These are phyloP conservation scores for Leptothorax acervorum DNA, from an alignment of 2,888 invertebrate genomes.

Conservation along the genomic window DNA sequence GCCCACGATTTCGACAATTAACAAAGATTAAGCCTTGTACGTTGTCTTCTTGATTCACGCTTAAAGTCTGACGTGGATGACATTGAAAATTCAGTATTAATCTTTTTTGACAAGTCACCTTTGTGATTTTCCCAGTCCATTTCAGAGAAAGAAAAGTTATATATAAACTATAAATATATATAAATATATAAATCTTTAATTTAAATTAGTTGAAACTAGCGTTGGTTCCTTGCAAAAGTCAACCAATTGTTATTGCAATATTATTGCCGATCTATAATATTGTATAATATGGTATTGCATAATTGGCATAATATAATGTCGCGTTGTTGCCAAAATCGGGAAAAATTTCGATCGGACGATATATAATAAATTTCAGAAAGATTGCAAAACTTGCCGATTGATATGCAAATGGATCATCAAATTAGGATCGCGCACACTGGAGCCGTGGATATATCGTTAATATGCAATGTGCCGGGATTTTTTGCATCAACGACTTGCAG, in stretches of 20 bases:
- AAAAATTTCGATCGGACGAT: not conserved
- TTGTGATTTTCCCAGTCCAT: not conserved
- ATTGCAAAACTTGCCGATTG: slow-evolving; percentile 21
- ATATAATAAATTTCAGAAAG: slow-evolving; percentile 8
- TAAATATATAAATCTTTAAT: not conserved
- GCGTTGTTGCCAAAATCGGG: not conserved
- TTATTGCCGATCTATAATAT: not conserved
- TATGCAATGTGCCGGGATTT: slow-evolving; percentile 50
- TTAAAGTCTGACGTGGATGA: not conserved
- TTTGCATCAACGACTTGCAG: slow-evolving; percentile 52
- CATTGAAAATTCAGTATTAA: slow-evolving; percentile 1
- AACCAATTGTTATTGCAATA: not conserved
- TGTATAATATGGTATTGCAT: not conserved
- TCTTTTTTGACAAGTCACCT: not conserved
- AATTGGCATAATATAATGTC: not conserved
- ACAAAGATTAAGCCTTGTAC: slow-evolving; percentile 6
- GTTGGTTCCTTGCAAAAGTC: not conserved
- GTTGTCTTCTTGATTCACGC: not conserved
- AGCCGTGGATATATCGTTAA: slow-evolving; percentile 23
- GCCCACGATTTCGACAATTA: slow-evolving; percentile 20
- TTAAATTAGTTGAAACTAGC: not conserved
- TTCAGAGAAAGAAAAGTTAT: not conserved
- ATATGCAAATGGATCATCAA: slow-evolving; percentile 44
- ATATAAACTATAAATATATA: not conserved
- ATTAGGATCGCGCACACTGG: slow-evolving; percentile 37